These are phyloP conservation scores for Lepus europaeus DNA, from an alignment of 2,113 vertebrate genomes.

Conservation along the genomic window DNA sequence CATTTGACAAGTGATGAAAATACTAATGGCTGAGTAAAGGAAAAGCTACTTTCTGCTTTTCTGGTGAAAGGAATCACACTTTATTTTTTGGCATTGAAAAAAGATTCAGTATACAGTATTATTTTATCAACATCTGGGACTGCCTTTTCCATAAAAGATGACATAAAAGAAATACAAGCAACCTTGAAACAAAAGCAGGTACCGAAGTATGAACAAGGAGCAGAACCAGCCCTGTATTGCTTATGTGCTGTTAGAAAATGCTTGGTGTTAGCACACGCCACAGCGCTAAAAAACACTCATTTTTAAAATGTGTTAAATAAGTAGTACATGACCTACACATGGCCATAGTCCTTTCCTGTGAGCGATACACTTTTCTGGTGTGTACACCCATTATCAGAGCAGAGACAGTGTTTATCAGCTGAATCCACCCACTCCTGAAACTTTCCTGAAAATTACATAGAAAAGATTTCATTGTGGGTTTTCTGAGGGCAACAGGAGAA, in stretches of 20 bases:
- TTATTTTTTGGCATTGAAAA: not conserved
- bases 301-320: not conserved
- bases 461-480: constrained; percentile 15
- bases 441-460: not conserved
- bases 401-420: not conserved
- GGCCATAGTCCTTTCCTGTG: accelerated
- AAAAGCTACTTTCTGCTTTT: not conserved
- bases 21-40: not conserved
- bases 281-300: not conserved
- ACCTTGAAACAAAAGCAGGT: not conserved
- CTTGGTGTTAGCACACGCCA: not conserved
- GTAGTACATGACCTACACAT: accelerated
- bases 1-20: not conserved
- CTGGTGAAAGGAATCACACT: not conserved
- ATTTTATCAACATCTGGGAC: not conserved
- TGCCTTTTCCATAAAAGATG: not conserved
- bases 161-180: not conserved
- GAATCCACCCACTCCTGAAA: not conserved
- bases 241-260: not conserved
- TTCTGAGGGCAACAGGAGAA: not conserved
- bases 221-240: not conserved
- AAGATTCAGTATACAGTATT: not conserved
- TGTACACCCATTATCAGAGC: accelerated
- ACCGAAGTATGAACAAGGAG: not conserved
- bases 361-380: too few species aligned